These are phyloP conservation scores for Pararge aegeria DNA, from an alignment of 1,140 invertebrate genomes.

Conservation along the genomic window DNA sequence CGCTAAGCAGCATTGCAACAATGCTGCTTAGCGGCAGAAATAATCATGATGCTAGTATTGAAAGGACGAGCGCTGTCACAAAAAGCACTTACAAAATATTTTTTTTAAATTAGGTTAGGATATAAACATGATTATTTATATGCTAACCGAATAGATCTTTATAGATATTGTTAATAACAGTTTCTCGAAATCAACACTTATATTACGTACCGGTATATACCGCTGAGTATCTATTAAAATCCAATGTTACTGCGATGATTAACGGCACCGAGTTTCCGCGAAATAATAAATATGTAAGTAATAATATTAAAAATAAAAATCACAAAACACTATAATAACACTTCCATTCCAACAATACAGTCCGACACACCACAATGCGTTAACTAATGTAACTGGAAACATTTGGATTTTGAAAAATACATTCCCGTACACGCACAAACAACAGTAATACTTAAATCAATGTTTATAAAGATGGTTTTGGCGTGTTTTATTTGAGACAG, in stretches of 20 bases:
- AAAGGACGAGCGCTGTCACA: too few species aligned
- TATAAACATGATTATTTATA: too few species aligned
- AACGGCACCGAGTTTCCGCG: background rate
- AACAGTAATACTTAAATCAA: slow-evolving; percentile 6
- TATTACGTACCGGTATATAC: background rate
- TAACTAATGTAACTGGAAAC: slow-evolving; percentile 35
- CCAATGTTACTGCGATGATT: background rate
- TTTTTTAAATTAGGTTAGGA: too few species aligned
- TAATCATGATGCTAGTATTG: too few species aligned
- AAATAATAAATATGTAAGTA: slow-evolving; percentile 2
- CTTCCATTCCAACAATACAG: slow-evolving; percentile 28
- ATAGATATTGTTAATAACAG: too few species aligned
- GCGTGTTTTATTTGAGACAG: background rate
- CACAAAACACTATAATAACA: slow-evolving; percentile 26
- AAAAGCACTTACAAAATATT: too few species aligned
- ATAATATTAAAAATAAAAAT: slow-evolving; percentile 8
- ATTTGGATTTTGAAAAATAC: slow-evolving; percentile 35
- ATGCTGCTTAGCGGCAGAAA: too few species aligned
- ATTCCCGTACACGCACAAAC: slow-evolving; percentile 7
- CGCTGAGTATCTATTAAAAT: background rate
- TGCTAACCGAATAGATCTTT: too few species aligned
- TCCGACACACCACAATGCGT: slow-evolving; percentile 15
- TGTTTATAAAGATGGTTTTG: slow-evolving; percentile 16
- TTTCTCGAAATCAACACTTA: too few species aligned
- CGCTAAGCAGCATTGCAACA: too few species aligned